Base-by-base conservation (phyloP, 2,888 invertebrate species). In the Cremastinae sp. region DNA sequence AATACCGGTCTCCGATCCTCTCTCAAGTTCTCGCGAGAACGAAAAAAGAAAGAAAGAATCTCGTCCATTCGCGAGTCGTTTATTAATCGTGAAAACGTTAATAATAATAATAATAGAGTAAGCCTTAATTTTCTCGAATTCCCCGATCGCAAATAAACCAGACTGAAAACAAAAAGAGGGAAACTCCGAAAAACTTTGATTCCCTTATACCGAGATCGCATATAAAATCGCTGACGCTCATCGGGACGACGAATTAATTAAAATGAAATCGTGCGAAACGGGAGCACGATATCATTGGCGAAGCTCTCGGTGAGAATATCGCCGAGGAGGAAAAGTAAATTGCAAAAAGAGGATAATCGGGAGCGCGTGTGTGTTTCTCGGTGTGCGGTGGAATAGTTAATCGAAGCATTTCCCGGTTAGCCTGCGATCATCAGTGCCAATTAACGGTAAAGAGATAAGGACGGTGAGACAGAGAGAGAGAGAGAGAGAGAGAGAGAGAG, bases 1-100 rank as follows among this genome's bases (percentile, higher is more conserved):
- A 76, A 76, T 69, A 76, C 72, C 75, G 75, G 75, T 71, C 59
- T 59, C 41, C 38, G 43, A 53, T 51, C 49, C 41, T 66, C 47
- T 66, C 59, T 14, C 36, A 43, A 14, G 34, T 22, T 36, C 41
- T 54, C 28, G 43, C 45, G 18, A 28, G 43, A 38, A 16, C 10
- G 9, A 20, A 10, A 16, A 8, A n/a, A 12, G 9, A n/a, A 22
- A n/a, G 28, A 43, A 16, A 22, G n/a, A n/a, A 43, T 41, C 53
- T 49, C 66, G 49, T 38, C 64, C 56, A 59, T 34, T 47, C 9
- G 28, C 69, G 59, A 1, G 36, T 36, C 22, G 22, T 18, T 14
- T 56, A 36, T 66, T 16, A 45, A 45, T 28, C 45, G 12, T 64
- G 8, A 20, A 64, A 64, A 62, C 62, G 68, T 72, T 58, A 51